These are phyloP conservation scores for Gasteruption jaculator DNA, from an alignment of 2,888 invertebrate genomes.

Conservation along the genomic window DNA sequence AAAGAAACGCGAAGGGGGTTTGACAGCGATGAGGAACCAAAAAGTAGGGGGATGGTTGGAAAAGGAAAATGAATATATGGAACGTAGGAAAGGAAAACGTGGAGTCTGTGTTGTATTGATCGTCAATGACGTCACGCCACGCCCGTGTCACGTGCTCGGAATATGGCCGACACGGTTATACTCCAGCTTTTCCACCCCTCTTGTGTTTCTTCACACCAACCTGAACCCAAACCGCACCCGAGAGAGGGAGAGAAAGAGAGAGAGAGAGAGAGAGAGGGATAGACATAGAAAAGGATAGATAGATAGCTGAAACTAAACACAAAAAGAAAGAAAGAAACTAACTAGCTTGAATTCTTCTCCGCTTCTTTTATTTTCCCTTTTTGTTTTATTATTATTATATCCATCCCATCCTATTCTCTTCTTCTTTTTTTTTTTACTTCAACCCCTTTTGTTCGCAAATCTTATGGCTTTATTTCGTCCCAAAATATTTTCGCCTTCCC, in stretches of 20 bases:
- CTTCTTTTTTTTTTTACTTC: too few relatives aligned
- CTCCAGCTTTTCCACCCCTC: too few relatives aligned
- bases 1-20: slow-evolving; percentile 1
- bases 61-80: slow-evolving; percentile 27
- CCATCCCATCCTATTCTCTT: too few relatives aligned
- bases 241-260: slow-evolving; percentile 20
- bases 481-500: too few relatives aligned
- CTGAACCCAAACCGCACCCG: slow-evolving; percentile 26
- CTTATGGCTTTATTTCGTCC: too few relatives aligned
- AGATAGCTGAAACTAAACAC: too few relatives aligned
- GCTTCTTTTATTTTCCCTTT: background rate
- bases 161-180: slow-evolving; percentile 38
- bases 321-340: too few relatives aligned
- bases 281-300: too few relatives aligned
- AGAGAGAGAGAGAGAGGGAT: slow-evolving; percentile 6
- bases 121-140: slow-evolving; percentile 48
- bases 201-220: too few relatives aligned
- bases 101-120: slow-evolving; percentile 43
- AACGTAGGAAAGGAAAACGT: slow-evolving; percentile 28
- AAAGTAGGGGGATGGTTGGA: slow-evolving; percentile 14
- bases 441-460: too few relatives aligned
- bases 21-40: slow-evolving; percentile 4
- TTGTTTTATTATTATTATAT: background rate
- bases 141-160: slow-evolving; percentile 48
- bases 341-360: too few relatives aligned